Percentiles rank a stretch among this genome's conserved stretches.
Evolutionary conservation across 37 sponge, comb jelly and placozoan species (phyloP).

Genomic region (Axinella damicornis): DNA sequence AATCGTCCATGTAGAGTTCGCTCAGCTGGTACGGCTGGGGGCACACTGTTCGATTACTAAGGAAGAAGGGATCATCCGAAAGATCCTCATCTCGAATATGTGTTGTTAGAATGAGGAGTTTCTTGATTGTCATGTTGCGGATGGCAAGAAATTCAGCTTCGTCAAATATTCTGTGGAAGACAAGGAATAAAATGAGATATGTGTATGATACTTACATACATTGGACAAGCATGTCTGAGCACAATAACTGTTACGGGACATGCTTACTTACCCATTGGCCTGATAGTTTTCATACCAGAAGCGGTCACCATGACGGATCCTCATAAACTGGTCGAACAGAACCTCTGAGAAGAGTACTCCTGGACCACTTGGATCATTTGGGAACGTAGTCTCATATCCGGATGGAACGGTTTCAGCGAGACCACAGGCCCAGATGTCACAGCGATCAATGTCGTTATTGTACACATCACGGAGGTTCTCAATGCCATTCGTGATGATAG

Average conservation of each 20-base stretch:
- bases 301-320: constrained; percentile 90
- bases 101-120: constrained; percentile 61
- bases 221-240: background rate
- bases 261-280: constrained; percentile 64
- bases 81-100: constrained; percentile 61
- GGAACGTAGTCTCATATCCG: background rate
- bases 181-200: background rate
- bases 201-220: no score
- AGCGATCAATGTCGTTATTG: constrained; percentile 77
- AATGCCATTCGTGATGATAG: constrained; percentile 55
- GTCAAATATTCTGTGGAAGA: constrained; percentile 71
- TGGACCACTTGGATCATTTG: constrained; percentile 56
- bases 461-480: constrained; percentile 85
- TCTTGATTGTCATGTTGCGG: constrained; percentile 50
- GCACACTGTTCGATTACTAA: constrained; percentile 44
- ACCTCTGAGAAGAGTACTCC: constrained; percentile 90
- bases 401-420: constrained; percentile 81
- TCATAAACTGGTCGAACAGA: constrained; percentile 92
- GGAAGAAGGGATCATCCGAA: constrained; percentile 72
- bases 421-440: constrained; percentile 96
- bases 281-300: constrained; percentile 96
- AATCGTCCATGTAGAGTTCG: constrained; percentile 90
- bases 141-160: constrained; percentile 76
- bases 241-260: background rate
- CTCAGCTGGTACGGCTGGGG: constrained; percentile 90